Base-by-base conservation (phyloP, 1,140 invertebrate species). In the Macrobrachium rosenbergii region DNA sequence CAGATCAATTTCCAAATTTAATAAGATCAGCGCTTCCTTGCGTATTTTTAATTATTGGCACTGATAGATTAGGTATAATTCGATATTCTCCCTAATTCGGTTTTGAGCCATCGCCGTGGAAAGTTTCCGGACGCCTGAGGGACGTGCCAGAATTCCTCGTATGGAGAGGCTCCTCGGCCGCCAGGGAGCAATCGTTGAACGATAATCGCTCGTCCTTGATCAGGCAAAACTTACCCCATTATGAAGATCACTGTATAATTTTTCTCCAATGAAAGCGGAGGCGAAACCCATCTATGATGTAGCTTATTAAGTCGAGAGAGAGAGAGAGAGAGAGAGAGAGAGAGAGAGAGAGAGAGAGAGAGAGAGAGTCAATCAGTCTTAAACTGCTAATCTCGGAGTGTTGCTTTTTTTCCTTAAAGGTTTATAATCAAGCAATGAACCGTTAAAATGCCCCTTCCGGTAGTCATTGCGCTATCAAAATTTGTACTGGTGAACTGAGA, bases 1-100 rank as follows among this genome's bases (percentile, higher is more conserved):
- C 69, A 81, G 67, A 86, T 80, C 77, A 86, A 82, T 87, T 87
- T 73, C 72, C 78, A 87, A 76, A 87, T 80, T 87, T 81, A 87
- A 87, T 87, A 75, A 86, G 83, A 73, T 80, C 45, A 63, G 28
- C 63, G 67, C 67, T 82, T 82, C 69, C 58, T 14, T 76, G 52
- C 78, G 60, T 87, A 87, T 87, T 81, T 87, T 87, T 87, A 87
- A 87, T 87, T 87, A 87, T 87, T 64, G 84, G 84, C 67, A 64
- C 77, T 87, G 84, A 87, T 87, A 87, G 84, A 87, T 87, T 87
- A 82, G 64, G 67, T 76, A 80, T 60, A 87, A 82, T 82, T 76
- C 84, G 78, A 81, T 87, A 87, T 45, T 82, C 79, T 72, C 77
- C 77, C 37, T 72, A 73, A 86, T 72, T 80, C 59, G 58, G 59